Percentiles rank a stretch among this genome's conserved stretches.
These are phyloP conservation scores for Macropis europaea DNA, from an alignment of 2,888 invertebrate species.

Conservation along the genomic window DNA sequence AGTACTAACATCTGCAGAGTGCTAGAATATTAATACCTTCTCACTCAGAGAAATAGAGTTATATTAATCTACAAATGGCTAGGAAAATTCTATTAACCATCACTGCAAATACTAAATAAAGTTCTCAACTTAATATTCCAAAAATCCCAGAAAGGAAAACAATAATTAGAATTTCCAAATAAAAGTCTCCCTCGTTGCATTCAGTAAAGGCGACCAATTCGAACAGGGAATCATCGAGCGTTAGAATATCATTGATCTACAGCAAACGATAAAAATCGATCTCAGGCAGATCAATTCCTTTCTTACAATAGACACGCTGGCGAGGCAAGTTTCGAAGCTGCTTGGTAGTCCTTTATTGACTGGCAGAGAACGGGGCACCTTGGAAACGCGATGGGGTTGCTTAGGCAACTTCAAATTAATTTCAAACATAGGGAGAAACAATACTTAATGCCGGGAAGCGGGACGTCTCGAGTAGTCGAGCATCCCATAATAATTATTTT, in stretches of 20 bases:
- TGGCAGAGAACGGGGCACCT: constrained; percentile 67
- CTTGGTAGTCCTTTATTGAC: constrained; percentile 77
- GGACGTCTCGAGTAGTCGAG: constrained; percentile 38
- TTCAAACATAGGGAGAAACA: constrained; percentile 71
- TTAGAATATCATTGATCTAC: background rate
- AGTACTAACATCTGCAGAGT: too few species aligned
- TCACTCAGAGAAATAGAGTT: too few species aligned
- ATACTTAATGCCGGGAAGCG: constrained; percentile 56
- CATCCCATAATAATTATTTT: constrained; percentile 65
- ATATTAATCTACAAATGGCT: too few species aligned
- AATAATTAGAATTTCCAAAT: too few species aligned
- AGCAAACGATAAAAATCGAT: constrained; percentile 16
- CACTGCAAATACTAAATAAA: too few species aligned
- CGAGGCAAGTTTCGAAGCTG: constrained; percentile 73
- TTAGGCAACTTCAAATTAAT: constrained; percentile 77
- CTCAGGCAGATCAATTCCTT: constrained; percentile 63
- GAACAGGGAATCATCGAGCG: background rate
- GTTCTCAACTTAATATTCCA: too few species aligned
- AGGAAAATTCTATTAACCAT: too few species aligned
- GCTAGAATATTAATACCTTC: too few species aligned
- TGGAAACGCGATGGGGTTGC: constrained; percentile 65
- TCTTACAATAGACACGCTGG: constrained; percentile 57
- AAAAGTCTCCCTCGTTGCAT: too few species aligned
- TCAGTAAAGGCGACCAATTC: too few species aligned
- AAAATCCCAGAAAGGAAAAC: too few species aligned